Evolutionary conservation across 2,888 invertebrate genomes (phyloP), one percentile per base, ranked within the genome.

Genomic region (Uloborus plumipes): DNA sequence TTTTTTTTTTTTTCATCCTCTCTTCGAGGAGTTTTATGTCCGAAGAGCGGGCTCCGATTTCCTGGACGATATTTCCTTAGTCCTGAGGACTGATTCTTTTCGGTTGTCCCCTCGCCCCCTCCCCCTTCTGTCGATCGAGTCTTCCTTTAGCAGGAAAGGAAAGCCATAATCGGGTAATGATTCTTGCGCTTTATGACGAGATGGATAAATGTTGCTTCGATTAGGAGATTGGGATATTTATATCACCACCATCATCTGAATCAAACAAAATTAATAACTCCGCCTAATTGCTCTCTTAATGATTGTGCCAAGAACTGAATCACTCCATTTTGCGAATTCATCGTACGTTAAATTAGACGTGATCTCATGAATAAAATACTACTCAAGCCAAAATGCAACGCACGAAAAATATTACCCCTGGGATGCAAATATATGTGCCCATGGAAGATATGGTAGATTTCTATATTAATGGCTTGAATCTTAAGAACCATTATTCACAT

Each of bases 211-310:
- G 31, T 74, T 64, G 62, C 64, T 51, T 65, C 64, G 74, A 74
- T 74, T 74, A 62, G 65, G 31, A 65, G 65, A 65, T 74, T 61
- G 65, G 58, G 74, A 74, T 65, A 74, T 74, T 74, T 74, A 74
- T 74, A 65, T 65, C 49, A 31, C 55, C 26, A 15, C 26, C 11
- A 74, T 65, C 65, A 16, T n/a, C 55, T 47, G 22, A 70, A 55
- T 55, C 55, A 4, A 55, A 39, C 64, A 39, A 39, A 65, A 74
- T 74, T 74, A 65, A 74, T 74, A 64, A 39, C 51, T 26, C 15
- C 47, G 14, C 31, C 39, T 65, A 74, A 74, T 74, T 62, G 55
- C 49, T 65, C 53, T 51, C 22, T 62, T 50, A 26, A 59, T 61
- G 72, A 72, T 62, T 50, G 31, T 53, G 39, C 39, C 11, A 39